phyloP scores from a whole-genome alignment of 1,140 invertebrate genomes.

The Bombus affinis region DNA sequence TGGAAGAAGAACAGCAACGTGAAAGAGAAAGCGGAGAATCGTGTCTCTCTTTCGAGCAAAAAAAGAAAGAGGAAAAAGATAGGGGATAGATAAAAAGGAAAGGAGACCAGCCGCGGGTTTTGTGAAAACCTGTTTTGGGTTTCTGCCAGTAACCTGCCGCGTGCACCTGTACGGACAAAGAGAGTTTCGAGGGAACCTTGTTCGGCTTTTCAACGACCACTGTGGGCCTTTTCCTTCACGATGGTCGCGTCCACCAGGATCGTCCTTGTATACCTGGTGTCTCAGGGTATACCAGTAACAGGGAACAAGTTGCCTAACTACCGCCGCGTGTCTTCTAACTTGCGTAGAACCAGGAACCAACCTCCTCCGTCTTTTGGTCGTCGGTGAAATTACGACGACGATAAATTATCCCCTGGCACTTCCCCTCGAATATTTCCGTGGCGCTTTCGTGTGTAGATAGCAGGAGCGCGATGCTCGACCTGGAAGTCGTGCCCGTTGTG shows the following conservation, averaged over 20 bases:
- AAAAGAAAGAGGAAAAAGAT: conserved; percentile 20
- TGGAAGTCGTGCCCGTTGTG: not conserved
- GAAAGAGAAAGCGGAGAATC: not conserved
- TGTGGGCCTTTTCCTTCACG: conserved; percentile 55
- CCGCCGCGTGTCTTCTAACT: not conserved
- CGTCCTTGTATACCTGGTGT: conserved; percentile 45
- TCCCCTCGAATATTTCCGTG: not conserved
- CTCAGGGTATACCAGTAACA: not conserved
- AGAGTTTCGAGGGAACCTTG: conserved; percentile 45
- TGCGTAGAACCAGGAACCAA: not conserved
- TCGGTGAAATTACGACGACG: not conserved
- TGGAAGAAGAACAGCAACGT: not conserved
- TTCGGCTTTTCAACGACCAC: conserved; percentile 70
- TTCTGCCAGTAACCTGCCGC: conserved; percentile 74
- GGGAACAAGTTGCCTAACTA: not conserved
- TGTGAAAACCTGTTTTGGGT: conserved; percentile 76
- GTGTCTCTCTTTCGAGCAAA: not conserved
- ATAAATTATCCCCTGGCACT: conserved; percentile 15
- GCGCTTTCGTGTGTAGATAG: not conserved
- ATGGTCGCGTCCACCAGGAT: conserved; percentile 17
- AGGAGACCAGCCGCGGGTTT: conserved; percentile 64
- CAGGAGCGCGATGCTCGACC: not conserved
- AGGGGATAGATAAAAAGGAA: conserved; percentile 55
- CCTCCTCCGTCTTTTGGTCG: not conserved
- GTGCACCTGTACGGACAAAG: conserved; percentile 75